Percentiles rank a stretch among this genome's conserved stretches.
These are phyloP conservation scores for Crax fasciolata DNA, from an alignment of 2,797 vertebrate genomes.

Conservation along the genomic window DNA sequence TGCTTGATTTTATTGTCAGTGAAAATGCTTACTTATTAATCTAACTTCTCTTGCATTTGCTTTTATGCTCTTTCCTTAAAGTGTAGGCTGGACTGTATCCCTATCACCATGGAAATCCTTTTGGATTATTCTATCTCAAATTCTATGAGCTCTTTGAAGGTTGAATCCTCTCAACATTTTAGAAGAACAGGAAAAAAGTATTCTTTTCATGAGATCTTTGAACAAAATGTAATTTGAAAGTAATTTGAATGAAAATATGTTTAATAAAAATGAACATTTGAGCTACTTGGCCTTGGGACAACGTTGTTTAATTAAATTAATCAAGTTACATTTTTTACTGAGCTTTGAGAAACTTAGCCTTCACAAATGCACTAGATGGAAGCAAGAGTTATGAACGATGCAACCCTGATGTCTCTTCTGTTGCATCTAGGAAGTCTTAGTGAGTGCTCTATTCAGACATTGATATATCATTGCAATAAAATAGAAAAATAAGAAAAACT, in stretches of 20 bases:
- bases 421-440: not conserved
- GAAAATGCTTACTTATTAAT: constrained; percentile 72
- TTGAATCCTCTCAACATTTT: constrained; percentile 72
- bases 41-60: constrained; percentile 53
- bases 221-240: constrained; percentile 72
- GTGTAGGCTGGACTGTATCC: not conserved
- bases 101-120: constrained; percentile 62
- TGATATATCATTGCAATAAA: not conserved
- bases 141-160: constrained; percentile 56
- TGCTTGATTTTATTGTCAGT: constrained; percentile 65
- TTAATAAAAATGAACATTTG: constrained; percentile 72
- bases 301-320: constrained; percentile 74
- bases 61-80: constrained; percentile 64
- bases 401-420: not conserved
- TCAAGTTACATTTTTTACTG: constrained; percentile 58
- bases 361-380: constrained; percentile 35
- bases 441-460: not conserved
- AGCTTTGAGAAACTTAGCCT: constrained; percentile 51
- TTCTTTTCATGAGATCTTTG: constrained; percentile 73
- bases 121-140: constrained; percentile 68
- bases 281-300: constrained; percentile 57
- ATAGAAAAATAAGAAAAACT: not conserved
- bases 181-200: constrained; percentile 13
- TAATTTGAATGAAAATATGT: constrained; percentile 59
- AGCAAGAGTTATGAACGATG: constrained; percentile 20